Percentiles rank a stretch among this genome's conserved stretches.
phyloP scores from a whole-genome alignment of 2,888 invertebrate species.

The Tribolium freemani region DNA sequence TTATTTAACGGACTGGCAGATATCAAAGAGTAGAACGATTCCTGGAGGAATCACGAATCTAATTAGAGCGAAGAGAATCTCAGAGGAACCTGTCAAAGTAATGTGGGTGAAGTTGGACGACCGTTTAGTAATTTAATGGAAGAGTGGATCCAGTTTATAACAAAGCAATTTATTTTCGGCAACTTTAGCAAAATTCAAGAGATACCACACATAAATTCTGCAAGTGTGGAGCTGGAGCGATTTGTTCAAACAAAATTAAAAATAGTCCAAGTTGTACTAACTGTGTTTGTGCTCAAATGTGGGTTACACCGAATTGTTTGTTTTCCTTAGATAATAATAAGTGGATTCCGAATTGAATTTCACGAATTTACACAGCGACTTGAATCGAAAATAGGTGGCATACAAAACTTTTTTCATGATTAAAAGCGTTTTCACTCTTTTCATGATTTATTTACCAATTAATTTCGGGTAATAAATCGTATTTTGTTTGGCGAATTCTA shows the following conservation, averaged over 20 bases:
- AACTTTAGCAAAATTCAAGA: background rate
- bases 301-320: background rate
- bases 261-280: too few species aligned
- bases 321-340: background rate
- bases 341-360: background rate
- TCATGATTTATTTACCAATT: too few species aligned
- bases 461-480: too few species aligned
- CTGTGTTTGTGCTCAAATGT: background rate
- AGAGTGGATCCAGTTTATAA: background rate
- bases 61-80: constrained; percentile 30
- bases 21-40: constrained; percentile 19
- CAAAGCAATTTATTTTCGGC: background rate
- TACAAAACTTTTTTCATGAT: too few species aligned
- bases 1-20: constrained; percentile 27
- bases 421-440: too few species aligned
- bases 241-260: too few species aligned
- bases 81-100: constrained; percentile 35
- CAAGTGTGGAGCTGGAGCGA: too few species aligned
- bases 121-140: constrained; percentile 25
- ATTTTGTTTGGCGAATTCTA: too few species aligned
- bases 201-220: background rate
- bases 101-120: constrained; percentile 25
- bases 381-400: background rate
- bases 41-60: constrained; percentile 31
- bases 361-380: background rate